phyloP scores from a whole-genome alignment of 2,888 invertebrate genomes.

The Thymelicus acteon region DNA sequence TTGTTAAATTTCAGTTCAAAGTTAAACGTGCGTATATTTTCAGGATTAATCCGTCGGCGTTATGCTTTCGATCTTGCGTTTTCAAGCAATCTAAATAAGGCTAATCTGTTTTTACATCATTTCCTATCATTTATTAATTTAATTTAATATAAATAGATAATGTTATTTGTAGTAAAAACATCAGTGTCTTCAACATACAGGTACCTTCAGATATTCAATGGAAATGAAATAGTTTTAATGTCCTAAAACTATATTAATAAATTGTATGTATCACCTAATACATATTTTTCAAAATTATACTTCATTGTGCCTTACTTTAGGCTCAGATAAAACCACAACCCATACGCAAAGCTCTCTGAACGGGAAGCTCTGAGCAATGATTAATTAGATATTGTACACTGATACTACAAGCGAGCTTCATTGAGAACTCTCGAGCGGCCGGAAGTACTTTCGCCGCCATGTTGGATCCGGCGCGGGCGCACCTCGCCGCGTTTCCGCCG shows the following conservation, averaged over 20 bases:
- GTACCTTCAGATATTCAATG: too few species aligned
- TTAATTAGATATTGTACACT: conserved; percentile 39
- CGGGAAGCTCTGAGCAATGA: conserved; percentile 21
- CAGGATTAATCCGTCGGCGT: background rate
- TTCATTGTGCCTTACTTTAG: too few species aligned
- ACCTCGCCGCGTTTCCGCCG: conserved; percentile 78
- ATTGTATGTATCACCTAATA: too few species aligned
- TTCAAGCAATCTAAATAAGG: background rate
- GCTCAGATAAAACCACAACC: too few species aligned
- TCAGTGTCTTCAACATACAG: too few species aligned
- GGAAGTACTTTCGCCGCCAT: conserved; percentile 85
- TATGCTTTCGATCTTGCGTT: background rate
- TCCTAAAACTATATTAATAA: too few species aligned
- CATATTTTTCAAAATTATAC: too few species aligned
- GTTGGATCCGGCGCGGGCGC: conserved; percentile 82
- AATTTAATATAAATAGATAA: too few species aligned
- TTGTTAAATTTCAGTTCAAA: background rate
- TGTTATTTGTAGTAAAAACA: too few species aligned
- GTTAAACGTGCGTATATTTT: background rate
- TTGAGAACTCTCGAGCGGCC: conserved; percentile 75
- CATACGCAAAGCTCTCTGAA: background rate
- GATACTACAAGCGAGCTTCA: conserved; percentile 59
- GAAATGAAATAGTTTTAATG: too few species aligned
- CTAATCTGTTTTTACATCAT: too few species aligned
- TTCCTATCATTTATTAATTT: too few species aligned